phyloP scores from a whole-genome alignment of 2,113 vertebrate genomes.

The Bubalus kerabau region DNA sequence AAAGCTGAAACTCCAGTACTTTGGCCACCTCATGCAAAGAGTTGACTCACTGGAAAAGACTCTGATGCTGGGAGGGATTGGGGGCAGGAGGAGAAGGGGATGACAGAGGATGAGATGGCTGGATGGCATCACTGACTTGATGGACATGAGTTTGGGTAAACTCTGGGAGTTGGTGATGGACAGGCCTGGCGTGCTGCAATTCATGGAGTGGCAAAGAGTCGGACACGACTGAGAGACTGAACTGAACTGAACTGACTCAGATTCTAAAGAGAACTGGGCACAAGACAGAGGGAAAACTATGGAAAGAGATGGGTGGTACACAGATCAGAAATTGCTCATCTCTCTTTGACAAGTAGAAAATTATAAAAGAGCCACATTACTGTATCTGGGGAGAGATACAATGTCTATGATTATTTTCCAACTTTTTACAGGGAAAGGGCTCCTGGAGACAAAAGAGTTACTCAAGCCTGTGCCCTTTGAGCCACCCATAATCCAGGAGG shows the following conservation, averaged over 20 bases:
- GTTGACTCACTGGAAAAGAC: too few species aligned
- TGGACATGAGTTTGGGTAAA: too few species aligned
- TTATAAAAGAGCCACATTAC: not conserved
- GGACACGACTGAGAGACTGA: too few species aligned
- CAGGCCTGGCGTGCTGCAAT: too few species aligned
- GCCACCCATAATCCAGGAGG: not conserved
- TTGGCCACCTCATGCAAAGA: too few species aligned
- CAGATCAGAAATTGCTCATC: not conserved
- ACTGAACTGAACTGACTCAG: not conserved
- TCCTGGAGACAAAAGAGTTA: not conserved
- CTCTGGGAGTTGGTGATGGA: too few species aligned
- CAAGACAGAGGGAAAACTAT: not conserved
- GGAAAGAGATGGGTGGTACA: not conserved
- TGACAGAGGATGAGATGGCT: too few species aligned
- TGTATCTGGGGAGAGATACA: not conserved
- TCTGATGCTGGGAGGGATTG: too few species aligned
- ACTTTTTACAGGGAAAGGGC: not conserved
- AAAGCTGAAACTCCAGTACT: too few species aligned
- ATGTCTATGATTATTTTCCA: not conserved
- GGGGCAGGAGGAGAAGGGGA: too few species aligned
- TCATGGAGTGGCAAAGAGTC: too few species aligned
- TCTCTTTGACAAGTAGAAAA: not conserved
- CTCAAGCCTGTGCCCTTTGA: not conserved
- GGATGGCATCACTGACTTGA: too few species aligned
- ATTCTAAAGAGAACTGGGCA: not conserved